phyloP scores from a whole-genome alignment of 2,797 vertebrate species.

The Notolabrus celidotus region DNA sequence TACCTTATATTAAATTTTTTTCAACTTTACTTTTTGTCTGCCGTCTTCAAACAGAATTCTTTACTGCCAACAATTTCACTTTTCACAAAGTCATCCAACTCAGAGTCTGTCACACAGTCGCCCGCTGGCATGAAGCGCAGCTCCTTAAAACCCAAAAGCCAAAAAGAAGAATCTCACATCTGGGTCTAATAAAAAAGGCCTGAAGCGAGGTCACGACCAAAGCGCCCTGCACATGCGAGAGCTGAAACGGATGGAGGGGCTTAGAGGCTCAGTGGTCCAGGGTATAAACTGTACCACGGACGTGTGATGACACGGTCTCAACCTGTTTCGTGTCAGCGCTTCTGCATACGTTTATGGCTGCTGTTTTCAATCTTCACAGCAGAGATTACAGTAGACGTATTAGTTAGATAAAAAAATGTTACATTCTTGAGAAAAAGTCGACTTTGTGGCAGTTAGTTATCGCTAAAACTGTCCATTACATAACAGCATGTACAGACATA shows the following conservation, averaged over 20 bases:
- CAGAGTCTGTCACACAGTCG: slow-evolving; percentile 50
- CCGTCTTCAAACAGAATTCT: slow-evolving; percentile 15
- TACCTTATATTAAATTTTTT: slow-evolving; percentile 34
- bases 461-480: slow-evolving; percentile 1
- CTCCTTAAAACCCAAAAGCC: slow-evolving; percentile 54
- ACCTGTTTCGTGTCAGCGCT: slow-evolving; percentile 42
- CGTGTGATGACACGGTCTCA: slow-evolving; percentile 49
- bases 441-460: neutral
- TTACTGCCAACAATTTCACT: slow-evolving; percentile 35
- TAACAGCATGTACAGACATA: neutral
- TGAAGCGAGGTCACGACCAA: slow-evolving; percentile 62
- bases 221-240: slow-evolving; percentile 59
- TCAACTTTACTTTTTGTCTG: slow-evolving; percentile 12
- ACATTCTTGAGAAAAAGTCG: neutral
- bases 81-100: slow-evolving; percentile 45
- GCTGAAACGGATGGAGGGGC: slow-evolving; percentile 64
- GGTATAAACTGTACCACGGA: slow-evolving; percentile 63
- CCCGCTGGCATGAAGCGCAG: slow-evolving; percentile 43
- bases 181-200: slow-evolving; percentile 74
- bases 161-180: slow-evolving; percentile 42
- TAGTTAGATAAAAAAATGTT: neutral
- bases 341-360: neutral
- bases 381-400: slow-evolving; percentile 11
- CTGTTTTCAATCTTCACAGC: slow-evolving; percentile 15
- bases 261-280: slow-evolving; percentile 61